phyloP scores from a whole-genome alignment of 1,140 invertebrate genomes.

The Pseudomyrmex gracilis region DNA sequence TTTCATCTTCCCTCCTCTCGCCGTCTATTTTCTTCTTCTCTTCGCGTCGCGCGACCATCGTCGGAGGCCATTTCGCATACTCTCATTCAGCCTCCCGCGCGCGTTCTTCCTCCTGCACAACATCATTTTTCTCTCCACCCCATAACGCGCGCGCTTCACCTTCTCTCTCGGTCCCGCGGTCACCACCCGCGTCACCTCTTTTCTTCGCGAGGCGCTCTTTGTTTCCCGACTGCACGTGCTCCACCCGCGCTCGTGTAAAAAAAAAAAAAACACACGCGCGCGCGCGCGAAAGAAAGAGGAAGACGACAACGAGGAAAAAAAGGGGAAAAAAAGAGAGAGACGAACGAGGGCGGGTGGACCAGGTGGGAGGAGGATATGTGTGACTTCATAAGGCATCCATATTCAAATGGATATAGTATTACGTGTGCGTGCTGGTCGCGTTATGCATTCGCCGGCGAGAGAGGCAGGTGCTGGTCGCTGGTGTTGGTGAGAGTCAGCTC shows the following conservation, averaged over 20 bases:
- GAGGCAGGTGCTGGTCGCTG: conserved; percentile 69
- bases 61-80: conserved; percentile 62
- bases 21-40: conserved; percentile 40
- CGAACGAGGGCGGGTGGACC: conserved; percentile 33
- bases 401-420: conserved; percentile 74
- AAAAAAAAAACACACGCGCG: conserved; percentile 26
- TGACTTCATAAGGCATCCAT: conserved; percentile 71
- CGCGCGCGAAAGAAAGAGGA: not conserved
- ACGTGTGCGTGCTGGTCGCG: conserved; percentile 58
- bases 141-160: conserved; percentile 45
- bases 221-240: conserved; percentile 75
- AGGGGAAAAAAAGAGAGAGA: conserved; percentile 3
- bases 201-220: conserved; percentile 67
- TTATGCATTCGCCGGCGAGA: conserved; percentile 59
- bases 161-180: conserved; percentile 39
- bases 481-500: conserved; percentile 67
- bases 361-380: conserved; percentile 65
- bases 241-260: conserved; percentile 61
- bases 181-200: conserved; percentile 60
- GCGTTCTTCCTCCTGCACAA: conserved; percentile 43
- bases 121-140: conserved; percentile 57
- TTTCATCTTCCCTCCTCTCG: conserved; percentile 34
- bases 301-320: not conserved
- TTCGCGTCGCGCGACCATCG: conserved; percentile 9
- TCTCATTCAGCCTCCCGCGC: conserved; percentile 35